Conservation (phyloP, 2,888 invertebrate genomes). For the Leucania comma region DNA sequence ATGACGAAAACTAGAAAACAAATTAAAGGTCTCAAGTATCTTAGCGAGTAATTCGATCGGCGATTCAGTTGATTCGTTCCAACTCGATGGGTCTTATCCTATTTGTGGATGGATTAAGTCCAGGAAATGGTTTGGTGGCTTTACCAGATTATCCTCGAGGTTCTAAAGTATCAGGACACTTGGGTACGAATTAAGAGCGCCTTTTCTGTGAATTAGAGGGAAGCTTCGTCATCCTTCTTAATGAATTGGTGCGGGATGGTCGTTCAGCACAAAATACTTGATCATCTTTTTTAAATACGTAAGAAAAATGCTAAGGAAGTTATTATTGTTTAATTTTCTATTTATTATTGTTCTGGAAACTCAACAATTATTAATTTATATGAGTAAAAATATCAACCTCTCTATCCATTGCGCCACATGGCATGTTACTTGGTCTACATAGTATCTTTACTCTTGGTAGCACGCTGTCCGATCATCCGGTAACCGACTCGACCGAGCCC, state of each 20-base stretch:
- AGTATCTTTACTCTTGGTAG: no score
- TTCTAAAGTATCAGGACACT: conserved; percentile 56
- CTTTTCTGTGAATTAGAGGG: conserved; percentile 34
- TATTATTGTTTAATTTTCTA: no score
- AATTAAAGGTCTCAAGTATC: conserved; percentile 61
- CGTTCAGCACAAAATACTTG: background rate
- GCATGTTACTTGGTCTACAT: no score
- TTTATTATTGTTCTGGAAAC: no score
- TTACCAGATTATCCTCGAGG: conserved; percentile 60
- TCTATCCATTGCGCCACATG: no score
- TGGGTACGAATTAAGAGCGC: conserved; percentile 44
- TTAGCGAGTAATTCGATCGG: conserved; percentile 68
- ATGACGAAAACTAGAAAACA: conserved; percentile 58
- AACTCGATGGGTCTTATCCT: conserved; percentile 66
- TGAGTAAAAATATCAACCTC: no score
- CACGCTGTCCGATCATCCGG: no score
- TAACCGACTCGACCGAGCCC: no score
- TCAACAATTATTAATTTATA: no score
- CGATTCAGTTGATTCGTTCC: conserved; percentile 66
- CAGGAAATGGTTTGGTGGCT: conserved; percentile 60
- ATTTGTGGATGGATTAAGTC: conserved; percentile 71
- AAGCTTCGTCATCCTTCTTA: conserved; percentile 42
- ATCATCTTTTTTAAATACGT: conserved; percentile 17
- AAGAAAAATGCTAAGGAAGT: no score
- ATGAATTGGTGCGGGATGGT: conserved; percentile 18